A percentile compares a stretch with the other conserved stretches of the same genome.
Evolutionary conservation across 2,888 invertebrate genomes (phyloP).

Genomic region (Sinelater perroti): DNA sequence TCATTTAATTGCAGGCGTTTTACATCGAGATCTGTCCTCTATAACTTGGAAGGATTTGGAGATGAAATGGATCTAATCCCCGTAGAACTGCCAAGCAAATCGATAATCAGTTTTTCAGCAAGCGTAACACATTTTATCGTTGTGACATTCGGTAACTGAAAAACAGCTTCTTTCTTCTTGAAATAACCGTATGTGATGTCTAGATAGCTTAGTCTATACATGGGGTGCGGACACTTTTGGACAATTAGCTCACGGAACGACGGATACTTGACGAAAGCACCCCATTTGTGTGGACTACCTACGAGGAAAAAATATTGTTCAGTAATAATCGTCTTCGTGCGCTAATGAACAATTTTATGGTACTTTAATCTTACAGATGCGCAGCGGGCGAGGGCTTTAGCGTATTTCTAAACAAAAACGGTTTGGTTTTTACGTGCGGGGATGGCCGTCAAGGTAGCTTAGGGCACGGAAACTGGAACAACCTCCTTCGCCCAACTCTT

Average conservation of each 20-base stretch:
- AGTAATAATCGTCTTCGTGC: slow-evolving; percentile 51
- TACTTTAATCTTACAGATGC: slow-evolving; percentile 58
- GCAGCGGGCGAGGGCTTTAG: slow-evolving; percentile 73
- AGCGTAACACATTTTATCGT: slow-evolving; percentile 68
- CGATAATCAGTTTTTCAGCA: slow-evolving; percentile 65
- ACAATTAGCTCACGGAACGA: slow-evolving; percentile 68
- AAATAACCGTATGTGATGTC: too few relatives aligned
- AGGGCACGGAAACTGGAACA: slow-evolving; percentile 70
- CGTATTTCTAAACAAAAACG: slow-evolving; percentile 72
- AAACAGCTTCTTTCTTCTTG: too few relatives aligned
- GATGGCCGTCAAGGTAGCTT: slow-evolving; percentile 69
- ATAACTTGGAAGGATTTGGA: slow-evolving; percentile 65
- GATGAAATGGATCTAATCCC: slow-evolving; percentile 63
- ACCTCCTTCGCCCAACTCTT: slow-evolving; percentile 66
- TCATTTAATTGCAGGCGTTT: slow-evolving; percentile 35
- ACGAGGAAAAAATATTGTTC: slow-evolving; percentile 67
- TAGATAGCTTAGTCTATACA: slow-evolving; percentile 70
- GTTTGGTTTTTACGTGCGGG: slow-evolving; percentile 75
- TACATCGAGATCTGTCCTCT: slow-evolving; percentile 62
- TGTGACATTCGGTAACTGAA: slow-evolving; percentile 62
- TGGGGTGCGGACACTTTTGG: slow-evolving; percentile 76
- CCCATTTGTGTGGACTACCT: slow-evolving; percentile 70
- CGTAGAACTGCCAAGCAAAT: slow-evolving; percentile 65
- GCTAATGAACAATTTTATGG: slow-evolving; percentile 1
- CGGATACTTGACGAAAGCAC: slow-evolving; percentile 63